A percentile compares a stretch with the other conserved stretches of the same genome.
These are phyloP conservation scores for Trichonephila inaurata DNA, from an alignment of 1,140 invertebrate genomes.

Conservation along the genomic window DNA sequence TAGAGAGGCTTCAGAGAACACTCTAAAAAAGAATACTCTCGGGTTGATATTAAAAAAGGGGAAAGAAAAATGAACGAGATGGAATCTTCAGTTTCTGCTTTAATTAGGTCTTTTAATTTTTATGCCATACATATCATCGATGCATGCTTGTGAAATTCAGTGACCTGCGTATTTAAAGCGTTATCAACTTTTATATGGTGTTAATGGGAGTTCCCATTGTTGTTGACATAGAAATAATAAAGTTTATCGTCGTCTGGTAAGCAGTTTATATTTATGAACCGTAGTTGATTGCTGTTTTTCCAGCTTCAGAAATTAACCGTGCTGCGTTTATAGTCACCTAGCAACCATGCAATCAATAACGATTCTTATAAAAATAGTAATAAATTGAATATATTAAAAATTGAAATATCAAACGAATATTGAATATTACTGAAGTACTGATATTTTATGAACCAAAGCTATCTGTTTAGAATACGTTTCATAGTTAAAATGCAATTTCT, in stretches of 20 bases:
- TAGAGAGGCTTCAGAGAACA: neutral
- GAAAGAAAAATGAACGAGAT: neutral
- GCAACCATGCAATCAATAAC: too few species aligned
- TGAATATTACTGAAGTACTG: too few species aligned
- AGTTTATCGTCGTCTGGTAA: neutral
- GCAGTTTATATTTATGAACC: neutral
- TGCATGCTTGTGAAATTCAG: neutral
- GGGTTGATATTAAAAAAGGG: neutral
- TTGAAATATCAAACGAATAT: too few species aligned
- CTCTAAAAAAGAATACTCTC: neutral
- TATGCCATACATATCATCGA: neutral
- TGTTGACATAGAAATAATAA: neutral
- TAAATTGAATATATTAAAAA: too few species aligned
- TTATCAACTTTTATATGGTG: slow-evolving; percentile 18
- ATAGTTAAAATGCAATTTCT: too few species aligned
- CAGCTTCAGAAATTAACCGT: too few species aligned
- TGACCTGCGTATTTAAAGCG: slow-evolving; percentile 24
- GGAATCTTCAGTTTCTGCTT: slow-evolving; percentile 7
- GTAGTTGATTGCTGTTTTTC: neutral
- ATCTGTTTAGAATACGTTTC: too few species aligned
- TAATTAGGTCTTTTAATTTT: slow-evolving; percentile 46
- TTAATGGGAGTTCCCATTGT: neutral
- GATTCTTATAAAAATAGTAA: too few species aligned
- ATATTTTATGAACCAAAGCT: too few species aligned
- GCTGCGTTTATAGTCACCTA: too few species aligned